Base-by-base conservation (phyloP, 1,140 invertebrate species). In the Cepaea nemoralis region DNA sequence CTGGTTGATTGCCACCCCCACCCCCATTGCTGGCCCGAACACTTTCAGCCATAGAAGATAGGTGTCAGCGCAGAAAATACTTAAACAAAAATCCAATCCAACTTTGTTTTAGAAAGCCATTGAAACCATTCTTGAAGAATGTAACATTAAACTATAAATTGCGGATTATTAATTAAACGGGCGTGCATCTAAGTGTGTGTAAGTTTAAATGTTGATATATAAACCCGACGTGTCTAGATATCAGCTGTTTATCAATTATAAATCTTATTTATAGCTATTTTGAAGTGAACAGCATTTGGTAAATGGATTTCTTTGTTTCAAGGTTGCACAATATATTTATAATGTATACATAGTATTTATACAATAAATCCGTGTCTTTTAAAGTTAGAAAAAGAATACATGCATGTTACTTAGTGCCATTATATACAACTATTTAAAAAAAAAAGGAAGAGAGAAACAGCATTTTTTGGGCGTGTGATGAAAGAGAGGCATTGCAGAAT, bases 1-100 rank as follows among this genome's bases (percentile, higher is more conserved):
- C 85, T 37, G 86, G 85, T 14, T 87, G 89, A 12, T 85, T 84
- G 59, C 77, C 83, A 75, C 87, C 87, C 59, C 87, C 87, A 31
- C 59, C 59, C 1, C 59, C 59, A 73, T 75, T 85, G 39, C 42
- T 74, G 5, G 70, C 2, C 5, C 50, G 24, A 19, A 70, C 59
- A 31, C 59, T 42, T 70, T 82, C 80, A 31, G 71, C 74, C 74
- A 82, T 82, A 39, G 12, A 31, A 35, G 48, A n/a, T n/a, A 27
- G 22, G 8, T 24, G 22, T 22, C 50, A 55, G 12, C 24, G 14
- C n/a, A 55, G n/a, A n/a, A 55, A 55, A 55, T 22, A 22, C 50
- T 3, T n/a, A 24, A 14, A 55, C 12, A 63, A 27, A 3, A 63
- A 63, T 63, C 59, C 59, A 63, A 16, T 63, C 16, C 59, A 63